Conservation (phyloP, 2,797 vertebrate species). For the Perdix hodgsoniae region DNA sequence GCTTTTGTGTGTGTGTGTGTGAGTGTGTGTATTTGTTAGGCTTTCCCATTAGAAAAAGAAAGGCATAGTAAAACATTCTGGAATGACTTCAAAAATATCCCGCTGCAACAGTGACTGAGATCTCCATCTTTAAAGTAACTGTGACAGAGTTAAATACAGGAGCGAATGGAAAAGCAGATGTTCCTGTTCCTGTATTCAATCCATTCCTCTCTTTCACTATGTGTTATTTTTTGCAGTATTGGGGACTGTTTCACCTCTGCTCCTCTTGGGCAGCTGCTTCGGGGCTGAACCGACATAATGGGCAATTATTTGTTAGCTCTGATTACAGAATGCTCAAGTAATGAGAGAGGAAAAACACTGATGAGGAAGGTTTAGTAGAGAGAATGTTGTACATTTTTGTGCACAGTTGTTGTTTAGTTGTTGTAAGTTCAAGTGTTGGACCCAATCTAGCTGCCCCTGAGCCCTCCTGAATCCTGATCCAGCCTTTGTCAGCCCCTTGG, state of each 20-base stretch:
- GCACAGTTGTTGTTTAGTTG: not conserved
- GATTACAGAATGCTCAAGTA: not conserved
- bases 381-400: not conserved
- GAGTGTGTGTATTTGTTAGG: not conserved
- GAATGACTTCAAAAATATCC: not conserved
- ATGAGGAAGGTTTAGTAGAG: not conserved
- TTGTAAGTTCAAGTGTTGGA: not conserved
- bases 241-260: constrained; percentile 8
- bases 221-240: not conserved
- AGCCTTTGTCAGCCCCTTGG: not conserved
- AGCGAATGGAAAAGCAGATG: constrained; percentile 36
- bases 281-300: not conserved
- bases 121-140: constrained; percentile 25
- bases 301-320: not conserved
- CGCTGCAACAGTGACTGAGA: not conserved
- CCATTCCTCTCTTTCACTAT: not conserved
- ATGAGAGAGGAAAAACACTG: not conserved
- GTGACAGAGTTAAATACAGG: not conserved
- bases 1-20: not conserved
- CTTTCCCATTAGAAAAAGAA: not conserved
- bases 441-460: not conserved
- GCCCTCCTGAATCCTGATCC: not conserved
- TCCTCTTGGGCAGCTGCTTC: not conserved
- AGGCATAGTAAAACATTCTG: not conserved
- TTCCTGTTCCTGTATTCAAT: not conserved